These are phyloP conservation scores for Silurus aristotelis DNA, from an alignment of 2,797 vertebrate genomes.

Conservation along the genomic window DNA sequence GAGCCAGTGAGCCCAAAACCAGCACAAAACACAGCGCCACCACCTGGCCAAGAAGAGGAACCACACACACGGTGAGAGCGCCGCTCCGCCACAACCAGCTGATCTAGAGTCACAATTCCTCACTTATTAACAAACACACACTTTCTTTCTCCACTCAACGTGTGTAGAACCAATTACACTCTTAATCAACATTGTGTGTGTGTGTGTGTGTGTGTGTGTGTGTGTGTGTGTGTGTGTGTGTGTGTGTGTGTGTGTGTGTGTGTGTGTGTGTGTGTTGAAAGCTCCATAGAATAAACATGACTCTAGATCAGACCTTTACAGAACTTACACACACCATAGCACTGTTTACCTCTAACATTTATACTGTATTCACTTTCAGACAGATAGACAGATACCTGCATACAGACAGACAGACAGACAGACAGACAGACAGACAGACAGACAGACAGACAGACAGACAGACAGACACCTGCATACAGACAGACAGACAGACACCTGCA, in stretches of 20 bases:
- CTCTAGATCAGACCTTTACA: slow-evolving; percentile 13
- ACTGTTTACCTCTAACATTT: neutral
- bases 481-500: too few species aligned
- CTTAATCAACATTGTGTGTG: neutral
- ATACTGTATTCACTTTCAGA: too few species aligned
- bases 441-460: too few species aligned
- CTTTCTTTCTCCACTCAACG: neutral
- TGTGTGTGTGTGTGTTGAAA: neutral
- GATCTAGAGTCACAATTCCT: slow-evolving; percentile 26
- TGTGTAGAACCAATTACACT: neutral
- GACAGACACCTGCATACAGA: too few species aligned
- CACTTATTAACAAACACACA: neutral
- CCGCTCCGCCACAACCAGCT: slow-evolving; percentile 43
- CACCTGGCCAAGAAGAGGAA: slow-evolving; percentile 77
- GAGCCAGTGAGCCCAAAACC: slow-evolving; percentile 92
- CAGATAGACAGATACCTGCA: neutral
- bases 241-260: neutral
- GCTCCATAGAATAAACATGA: neutral
- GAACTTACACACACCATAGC: slow-evolving; percentile 5
- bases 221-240: neutral
- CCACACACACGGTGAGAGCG: slow-evolving; percentile 58
- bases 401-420: too few species aligned
- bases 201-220: neutral
- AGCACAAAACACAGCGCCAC: slow-evolving; percentile 94
- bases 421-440: too few species aligned